phyloP scores from a whole-genome alignment of 2,888 invertebrate species.

The Mythimna ferrago region DNA sequence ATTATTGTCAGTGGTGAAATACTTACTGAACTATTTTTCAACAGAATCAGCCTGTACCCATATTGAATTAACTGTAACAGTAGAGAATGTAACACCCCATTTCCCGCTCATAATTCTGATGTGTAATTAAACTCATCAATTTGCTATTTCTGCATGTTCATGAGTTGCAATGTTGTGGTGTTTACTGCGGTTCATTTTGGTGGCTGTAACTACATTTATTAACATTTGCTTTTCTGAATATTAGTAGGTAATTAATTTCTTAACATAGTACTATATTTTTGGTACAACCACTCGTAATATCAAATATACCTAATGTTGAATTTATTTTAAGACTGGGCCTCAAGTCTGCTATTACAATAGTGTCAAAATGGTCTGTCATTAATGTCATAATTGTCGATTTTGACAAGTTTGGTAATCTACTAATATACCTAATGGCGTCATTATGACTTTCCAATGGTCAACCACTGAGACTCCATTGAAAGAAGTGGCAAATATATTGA shows the following conservation, averaged over 20 bases:
- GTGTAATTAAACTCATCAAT: constrained; percentile 48
- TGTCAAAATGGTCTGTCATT: no score
- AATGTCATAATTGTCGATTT: no score
- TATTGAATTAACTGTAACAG: constrained; percentile 4
- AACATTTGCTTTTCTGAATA: background rate
- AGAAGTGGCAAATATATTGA: no score
- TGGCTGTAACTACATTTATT: constrained; percentile 5
- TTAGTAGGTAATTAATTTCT: background rate
- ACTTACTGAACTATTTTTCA: background rate
- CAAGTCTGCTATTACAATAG: no score
- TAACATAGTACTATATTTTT: background rate
- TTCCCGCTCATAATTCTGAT: constrained; percentile 19
- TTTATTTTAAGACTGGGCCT: no score
- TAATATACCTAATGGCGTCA: no score
- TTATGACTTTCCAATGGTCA: no score
- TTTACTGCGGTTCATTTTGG: constrained; percentile 17
- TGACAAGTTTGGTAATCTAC: no score
- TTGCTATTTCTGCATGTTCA: constrained; percentile 46
- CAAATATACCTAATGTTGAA: no score
- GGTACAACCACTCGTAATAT: no score
- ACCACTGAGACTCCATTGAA: no score
- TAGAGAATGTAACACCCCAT: constrained; percentile 10
- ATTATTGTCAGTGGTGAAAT: background rate
- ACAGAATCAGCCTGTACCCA: background rate
- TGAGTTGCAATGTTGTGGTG: constrained; percentile 32